Evolutionary conservation across 1,140 invertebrate genomes (phyloP).

Genomic region (Hesperophylax magnus): DNA sequence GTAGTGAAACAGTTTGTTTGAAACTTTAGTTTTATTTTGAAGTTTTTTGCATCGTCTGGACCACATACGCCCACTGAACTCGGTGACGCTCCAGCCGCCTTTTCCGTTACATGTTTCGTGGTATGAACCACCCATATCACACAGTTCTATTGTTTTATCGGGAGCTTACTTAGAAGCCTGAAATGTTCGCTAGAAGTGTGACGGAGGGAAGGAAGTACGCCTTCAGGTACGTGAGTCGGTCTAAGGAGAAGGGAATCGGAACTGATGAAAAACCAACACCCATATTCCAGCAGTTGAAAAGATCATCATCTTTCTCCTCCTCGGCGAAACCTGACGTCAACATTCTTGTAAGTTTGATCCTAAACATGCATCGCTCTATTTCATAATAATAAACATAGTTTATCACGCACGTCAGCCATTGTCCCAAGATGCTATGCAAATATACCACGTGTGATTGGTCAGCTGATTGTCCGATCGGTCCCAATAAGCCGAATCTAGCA

Average conservation of each 20-base stretch:
- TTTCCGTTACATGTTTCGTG: slow-evolving; percentile 6
- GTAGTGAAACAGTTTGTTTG: not conserved
- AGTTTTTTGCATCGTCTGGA: not conserved
- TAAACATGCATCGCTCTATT: too few relatives aligned
- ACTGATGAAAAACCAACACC: slow-evolving; percentile 10
- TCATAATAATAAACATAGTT: too few relatives aligned
- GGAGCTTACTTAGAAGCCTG: not conserved
- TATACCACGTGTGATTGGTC: too few relatives aligned
- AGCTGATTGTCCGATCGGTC: too few relatives aligned
- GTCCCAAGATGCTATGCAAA: too few relatives aligned
- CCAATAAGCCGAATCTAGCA: too few relatives aligned
- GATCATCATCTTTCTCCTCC: not conserved
- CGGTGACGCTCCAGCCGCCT: not conserved
- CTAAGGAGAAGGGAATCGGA: not conserved
- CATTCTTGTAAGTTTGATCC: slow-evolving; percentile 2
- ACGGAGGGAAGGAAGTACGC: slow-evolving; percentile 28
- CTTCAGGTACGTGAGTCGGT: not conserved
- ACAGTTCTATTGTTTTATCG: slow-evolving; percentile 18
- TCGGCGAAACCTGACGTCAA: not conserved
- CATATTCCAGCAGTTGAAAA: not conserved
- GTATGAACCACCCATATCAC: slow-evolving; percentile 29
- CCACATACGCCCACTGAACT: not conserved
- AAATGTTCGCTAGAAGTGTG: slow-evolving; percentile 16
- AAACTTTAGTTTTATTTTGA: not conserved
- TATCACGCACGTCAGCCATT: too few relatives aligned